Evolutionary conservation across 2,113 vertebrate species (phyloP).

Genomic region (Petrocephalus microphthalmus): DNA sequence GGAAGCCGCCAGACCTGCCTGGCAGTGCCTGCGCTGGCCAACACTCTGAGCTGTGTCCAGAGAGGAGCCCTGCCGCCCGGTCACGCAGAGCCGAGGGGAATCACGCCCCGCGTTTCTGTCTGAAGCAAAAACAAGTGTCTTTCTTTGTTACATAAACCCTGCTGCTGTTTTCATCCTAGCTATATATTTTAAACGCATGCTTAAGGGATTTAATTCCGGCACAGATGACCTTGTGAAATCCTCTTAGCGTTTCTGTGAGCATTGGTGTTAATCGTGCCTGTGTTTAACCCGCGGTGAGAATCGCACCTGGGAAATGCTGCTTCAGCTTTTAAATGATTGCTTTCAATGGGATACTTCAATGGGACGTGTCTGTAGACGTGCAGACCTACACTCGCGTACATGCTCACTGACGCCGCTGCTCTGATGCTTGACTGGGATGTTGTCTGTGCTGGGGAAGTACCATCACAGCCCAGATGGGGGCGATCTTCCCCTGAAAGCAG

Average conservation of each 20-base stretch:
- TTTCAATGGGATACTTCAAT: background rate
- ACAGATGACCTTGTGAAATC: background rate
- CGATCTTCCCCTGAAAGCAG: conserved; percentile 56
- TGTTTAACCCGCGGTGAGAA: background rate
- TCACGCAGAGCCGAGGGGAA: background rate
- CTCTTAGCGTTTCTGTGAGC: background rate
- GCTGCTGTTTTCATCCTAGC: background rate
- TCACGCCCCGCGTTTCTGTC: background rate
- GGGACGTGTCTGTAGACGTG: background rate
- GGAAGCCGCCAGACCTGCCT: background rate
- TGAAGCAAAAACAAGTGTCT: background rate
- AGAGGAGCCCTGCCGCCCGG: background rate
- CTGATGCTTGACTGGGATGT: background rate
- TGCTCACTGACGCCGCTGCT: background rate
- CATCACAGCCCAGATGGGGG: conserved; percentile 54
- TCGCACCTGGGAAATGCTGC: background rate
- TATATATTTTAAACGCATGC: background rate
- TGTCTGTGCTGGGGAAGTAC: background rate
- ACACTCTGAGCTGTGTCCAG: background rate
- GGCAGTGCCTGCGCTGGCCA: background rate
- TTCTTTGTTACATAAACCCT: background rate
- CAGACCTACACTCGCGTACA: background rate
- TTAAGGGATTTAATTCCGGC: background rate
- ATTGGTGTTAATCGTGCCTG: background rate
- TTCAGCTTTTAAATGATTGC: background rate